These are phyloP conservation scores for Ypsolopha sequella DNA, from an alignment of 2,888 invertebrate genomes.

Conservation along the genomic window DNA sequence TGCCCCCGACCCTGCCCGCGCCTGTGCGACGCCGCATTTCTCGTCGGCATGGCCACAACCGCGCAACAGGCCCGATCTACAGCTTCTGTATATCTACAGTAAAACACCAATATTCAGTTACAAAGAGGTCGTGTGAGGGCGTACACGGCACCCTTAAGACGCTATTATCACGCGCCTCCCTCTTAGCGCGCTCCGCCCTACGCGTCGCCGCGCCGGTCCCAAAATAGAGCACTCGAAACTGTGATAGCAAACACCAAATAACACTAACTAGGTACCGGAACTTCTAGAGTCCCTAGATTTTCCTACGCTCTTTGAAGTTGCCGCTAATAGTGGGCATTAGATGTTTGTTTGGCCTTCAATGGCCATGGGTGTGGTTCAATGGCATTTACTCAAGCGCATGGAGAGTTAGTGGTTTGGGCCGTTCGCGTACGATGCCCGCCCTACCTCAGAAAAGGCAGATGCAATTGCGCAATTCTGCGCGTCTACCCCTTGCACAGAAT, in stretches of 20 bases:
- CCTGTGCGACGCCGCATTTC: slow-evolving; percentile 26
- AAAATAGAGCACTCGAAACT: slow-evolving; percentile 19
- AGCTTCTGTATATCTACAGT: slow-evolving; percentile 20
- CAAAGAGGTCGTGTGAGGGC: slow-evolving; percentile 44
- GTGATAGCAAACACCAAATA: slow-evolving; percentile 39
- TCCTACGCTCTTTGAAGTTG: neutral
- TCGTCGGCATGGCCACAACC: slow-evolving; percentile 18
- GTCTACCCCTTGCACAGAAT: slow-evolving; percentile 29
- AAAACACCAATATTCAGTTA: slow-evolving; percentile 40
- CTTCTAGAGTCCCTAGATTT: neutral
- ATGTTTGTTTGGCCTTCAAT: slow-evolving; percentile 17
- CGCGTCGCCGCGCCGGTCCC: neutral
- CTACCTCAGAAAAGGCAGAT: slow-evolving; percentile 17
- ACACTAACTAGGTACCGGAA: slow-evolving; percentile 14
- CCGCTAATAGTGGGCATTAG: neutral
- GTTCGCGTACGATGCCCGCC: slow-evolving; percentile 9
- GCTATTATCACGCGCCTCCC: slow-evolving; percentile 19
- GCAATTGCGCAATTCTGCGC: slow-evolving; percentile 23
- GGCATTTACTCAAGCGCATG: slow-evolving; percentile 11
- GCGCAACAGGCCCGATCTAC: slow-evolving; percentile 38
- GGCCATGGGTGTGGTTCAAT: slow-evolving; percentile 38
- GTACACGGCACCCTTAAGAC: slow-evolving; percentile 39
- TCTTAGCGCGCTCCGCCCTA: slow-evolving; percentile 2
- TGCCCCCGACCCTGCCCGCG: slow-evolving; percentile 15
- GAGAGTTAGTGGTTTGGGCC: neutral